A percentile compares a stretch with the other conserved stretches of the same genome.
Evolutionary conservation across 2,113 vertebrate species (phyloP).

Genomic region (Empidonax traillii): DNA sequence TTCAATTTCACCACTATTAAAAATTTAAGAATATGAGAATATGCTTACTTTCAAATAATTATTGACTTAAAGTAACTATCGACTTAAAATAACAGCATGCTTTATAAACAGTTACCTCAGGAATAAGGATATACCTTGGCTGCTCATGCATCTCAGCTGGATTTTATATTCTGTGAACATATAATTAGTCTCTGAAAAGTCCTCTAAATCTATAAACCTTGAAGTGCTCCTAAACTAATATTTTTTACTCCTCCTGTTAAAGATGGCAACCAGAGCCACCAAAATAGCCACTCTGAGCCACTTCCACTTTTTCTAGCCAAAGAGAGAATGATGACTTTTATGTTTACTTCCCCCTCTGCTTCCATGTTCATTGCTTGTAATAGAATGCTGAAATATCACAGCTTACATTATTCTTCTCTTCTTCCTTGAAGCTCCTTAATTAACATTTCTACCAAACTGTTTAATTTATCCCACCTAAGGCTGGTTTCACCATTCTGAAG

Average conservation of each 20-base stretch:
- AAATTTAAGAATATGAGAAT: not conserved
- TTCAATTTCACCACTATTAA: not conserved
- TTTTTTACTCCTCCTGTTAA: not conserved
- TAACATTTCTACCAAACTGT: not conserved
- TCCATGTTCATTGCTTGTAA: not conserved
- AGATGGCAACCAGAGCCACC: not conserved
- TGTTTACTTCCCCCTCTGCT: not conserved
- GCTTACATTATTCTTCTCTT: not conserved
- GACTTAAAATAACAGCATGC: constrained; percentile 14
- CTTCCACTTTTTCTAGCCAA: not conserved
- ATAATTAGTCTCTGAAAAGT: constrained; percentile 8
- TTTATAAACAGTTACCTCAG: constrained; percentile 4
- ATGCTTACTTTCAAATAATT: constrained; percentile 1
- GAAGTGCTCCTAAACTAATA: not conserved
- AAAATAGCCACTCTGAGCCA: not conserved
- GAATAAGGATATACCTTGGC: not conserved
- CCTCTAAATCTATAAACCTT: not conserved
- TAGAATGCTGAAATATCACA: not conserved
- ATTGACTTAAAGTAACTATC: constrained; percentile 8
- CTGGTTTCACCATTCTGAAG: not conserved
- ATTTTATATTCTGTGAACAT: not conserved
- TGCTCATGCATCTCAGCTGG: not conserved
- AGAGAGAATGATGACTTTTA: not conserved
- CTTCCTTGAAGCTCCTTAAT: constrained; percentile 16
- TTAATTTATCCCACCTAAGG: constrained; percentile 5